Percentiles rank a stretch among this genome's conserved stretches.
Conservation (phyloP, 1,140 invertebrate species). For the Phymastichus coffea region DNA sequence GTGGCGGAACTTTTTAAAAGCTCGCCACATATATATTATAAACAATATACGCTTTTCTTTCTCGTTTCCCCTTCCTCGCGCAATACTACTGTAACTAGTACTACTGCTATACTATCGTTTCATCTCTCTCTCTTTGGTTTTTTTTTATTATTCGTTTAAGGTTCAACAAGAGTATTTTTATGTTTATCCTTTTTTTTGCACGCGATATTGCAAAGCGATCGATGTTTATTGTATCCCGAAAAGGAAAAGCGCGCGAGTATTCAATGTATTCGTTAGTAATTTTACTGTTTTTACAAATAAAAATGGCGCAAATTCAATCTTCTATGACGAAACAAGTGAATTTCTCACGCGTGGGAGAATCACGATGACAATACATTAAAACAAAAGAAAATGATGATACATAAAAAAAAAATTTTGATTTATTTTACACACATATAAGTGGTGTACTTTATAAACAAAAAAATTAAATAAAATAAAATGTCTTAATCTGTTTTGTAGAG, state of each 20-base stretch:
- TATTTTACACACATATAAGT: background rate
- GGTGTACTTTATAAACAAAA: background rate
- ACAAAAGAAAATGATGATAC: no score
- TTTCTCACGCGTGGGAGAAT: background rate
- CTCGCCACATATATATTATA: no score
- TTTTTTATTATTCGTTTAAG: conserved; percentile 25
- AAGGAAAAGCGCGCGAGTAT: no score
- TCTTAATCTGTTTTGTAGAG: no score
- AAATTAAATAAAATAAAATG: background rate
- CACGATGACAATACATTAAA: no score
- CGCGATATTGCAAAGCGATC: background rate
- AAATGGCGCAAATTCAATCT: conserved; percentile 1
- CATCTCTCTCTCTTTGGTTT: conserved; percentile 4
- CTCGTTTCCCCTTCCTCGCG: no score
- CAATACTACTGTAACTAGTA: background rate
- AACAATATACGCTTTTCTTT: no score
- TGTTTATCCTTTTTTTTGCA: conserved; percentile 27
- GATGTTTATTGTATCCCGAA: no score
- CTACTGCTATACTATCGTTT: background rate
- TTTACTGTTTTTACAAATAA: conserved; percentile 26
- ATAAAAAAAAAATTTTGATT: background rate
- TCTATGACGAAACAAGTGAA: background rate
- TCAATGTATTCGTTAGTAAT: no score
- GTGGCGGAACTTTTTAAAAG: no score
- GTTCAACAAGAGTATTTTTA: conserved; percentile 27